Conservation (phyloP, 2,888 invertebrate species). For the Muscina levida region DNA sequence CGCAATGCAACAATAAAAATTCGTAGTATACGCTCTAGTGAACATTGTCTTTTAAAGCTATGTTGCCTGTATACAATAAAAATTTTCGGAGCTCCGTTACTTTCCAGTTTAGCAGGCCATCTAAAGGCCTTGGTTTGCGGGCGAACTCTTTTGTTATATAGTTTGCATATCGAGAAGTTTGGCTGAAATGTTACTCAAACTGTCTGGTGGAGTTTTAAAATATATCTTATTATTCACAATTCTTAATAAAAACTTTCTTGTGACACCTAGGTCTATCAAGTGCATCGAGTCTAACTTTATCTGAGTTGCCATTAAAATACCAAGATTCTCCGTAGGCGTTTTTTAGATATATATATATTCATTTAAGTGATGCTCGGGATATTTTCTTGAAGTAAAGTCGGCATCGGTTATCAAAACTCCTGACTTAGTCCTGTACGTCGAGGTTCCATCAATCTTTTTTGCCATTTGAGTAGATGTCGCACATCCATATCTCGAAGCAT, state of each 20-base stretch:
- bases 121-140: conserved; percentile 27
- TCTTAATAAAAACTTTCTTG: conserved; percentile 21
- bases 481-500: background rate
- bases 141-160: conserved; percentile 18
- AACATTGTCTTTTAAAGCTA: background rate
- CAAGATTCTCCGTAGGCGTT: background rate
- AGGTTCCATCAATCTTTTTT: background rate
- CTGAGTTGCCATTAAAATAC: conserved; percentile 9
- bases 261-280: conserved; percentile 41
- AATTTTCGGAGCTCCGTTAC: conserved; percentile 39
- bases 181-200: conserved; percentile 28
- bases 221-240: conserved; percentile 34
- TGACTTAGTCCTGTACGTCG: background rate
- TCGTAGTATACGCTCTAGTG: background rate
- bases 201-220: conserved; percentile 19
- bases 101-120: conserved; percentile 35
- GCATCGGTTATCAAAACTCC: background rate
- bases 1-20: conserved; percentile 20
- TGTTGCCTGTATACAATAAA: conserved; percentile 32
- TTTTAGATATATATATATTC: no score
- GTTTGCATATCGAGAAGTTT: conserved; percentile 16
- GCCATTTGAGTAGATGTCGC: background rate
- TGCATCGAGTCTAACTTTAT: conserved; percentile 25
- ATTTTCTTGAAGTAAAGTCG: background rate
- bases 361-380: background rate